Evolutionary conservation across 2,797 vertebrate species (phyloP).

Genomic region (Amphiprion clarkii): DNA sequence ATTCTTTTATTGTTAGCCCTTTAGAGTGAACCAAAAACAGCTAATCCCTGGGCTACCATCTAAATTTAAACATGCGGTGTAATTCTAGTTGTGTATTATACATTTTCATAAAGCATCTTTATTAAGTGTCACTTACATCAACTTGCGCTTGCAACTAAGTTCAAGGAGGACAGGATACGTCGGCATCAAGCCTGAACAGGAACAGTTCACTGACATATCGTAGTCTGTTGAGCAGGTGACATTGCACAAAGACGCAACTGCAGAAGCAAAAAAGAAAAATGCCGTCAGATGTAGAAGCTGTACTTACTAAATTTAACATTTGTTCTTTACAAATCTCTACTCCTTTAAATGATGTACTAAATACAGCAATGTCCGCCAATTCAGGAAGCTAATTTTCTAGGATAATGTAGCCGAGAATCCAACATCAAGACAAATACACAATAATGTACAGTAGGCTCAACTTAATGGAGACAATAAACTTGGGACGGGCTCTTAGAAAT

Average conservation of each 20-base stretch:
- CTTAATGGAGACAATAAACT: neutral
- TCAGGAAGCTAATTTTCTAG: too few species aligned
- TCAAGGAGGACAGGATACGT: conserved; percentile 40
- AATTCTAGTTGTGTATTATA: too few species aligned
- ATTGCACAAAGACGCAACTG: conserved; percentile 57
- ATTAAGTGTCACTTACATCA: neutral
- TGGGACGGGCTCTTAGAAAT: neutral
- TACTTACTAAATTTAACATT: neutral
- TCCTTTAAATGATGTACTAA: neutral
- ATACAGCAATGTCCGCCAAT: too few species aligned
- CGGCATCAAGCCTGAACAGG: conserved; percentile 55
- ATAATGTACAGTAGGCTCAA: neutral
- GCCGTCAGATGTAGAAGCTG: neutral
- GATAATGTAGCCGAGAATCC: neutral
- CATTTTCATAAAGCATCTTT: too few species aligned
- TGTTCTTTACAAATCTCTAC: fast-evolving
- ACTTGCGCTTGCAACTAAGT: conserved; percentile 76
- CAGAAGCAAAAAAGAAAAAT: neutral
- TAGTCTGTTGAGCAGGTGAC: conserved; percentile 82
- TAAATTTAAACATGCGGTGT: too few species aligned
- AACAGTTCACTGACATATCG: conserved; percentile 70
- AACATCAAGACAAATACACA: neutral
- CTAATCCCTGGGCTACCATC: too few species aligned
- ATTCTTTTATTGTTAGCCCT: too few species aligned
- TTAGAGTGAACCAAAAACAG: too few species aligned